A percentile compares a stretch with the other conserved stretches of the same genome.
Evolutionary conservation across 2,113 vertebrate species (phyloP).

Genomic region (Edolisoma coerulescens): DNA sequence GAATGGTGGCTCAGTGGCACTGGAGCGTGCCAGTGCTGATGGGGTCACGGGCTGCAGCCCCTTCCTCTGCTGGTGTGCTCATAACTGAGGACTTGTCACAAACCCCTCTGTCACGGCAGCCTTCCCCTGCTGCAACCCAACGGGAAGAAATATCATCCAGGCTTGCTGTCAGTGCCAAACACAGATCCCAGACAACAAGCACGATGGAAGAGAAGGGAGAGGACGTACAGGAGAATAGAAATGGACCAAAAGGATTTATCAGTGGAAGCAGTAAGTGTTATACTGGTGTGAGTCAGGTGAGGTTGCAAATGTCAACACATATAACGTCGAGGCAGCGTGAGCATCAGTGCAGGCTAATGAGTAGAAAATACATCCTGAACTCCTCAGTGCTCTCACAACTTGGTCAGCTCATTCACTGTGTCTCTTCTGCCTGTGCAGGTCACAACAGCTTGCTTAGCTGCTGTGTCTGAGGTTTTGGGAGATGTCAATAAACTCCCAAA

Average conservation of each 20-base stretch:
- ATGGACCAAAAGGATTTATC: background rate
- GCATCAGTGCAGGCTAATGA: background rate
- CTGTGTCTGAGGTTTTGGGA: background rate
- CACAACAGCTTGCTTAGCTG: background rate
- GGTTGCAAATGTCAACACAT: background rate
- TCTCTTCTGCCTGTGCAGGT: background rate
- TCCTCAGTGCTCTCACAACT: background rate
- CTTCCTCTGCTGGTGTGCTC: background rate
- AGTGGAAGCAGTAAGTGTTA: background rate
- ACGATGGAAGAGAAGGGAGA: background rate
- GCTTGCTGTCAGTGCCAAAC: background rate
- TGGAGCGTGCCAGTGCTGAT: background rate
- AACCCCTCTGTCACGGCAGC: background rate
- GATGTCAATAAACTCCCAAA: background rate
- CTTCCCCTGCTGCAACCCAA: background rate
- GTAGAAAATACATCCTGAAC: background rate
- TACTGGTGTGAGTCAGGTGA: background rate
- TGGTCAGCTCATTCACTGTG: background rate
- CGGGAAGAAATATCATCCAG: background rate
- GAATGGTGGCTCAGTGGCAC: background rate
- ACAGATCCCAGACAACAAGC: background rate
- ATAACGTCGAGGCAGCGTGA: background rate
- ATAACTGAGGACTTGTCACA: background rate
- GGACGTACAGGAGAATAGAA: background rate
- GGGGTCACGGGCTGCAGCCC: background rate